Base-by-base conservation (phyloP, 2,797 vertebrate species). In the Orientallactaga sibirica region DNA sequence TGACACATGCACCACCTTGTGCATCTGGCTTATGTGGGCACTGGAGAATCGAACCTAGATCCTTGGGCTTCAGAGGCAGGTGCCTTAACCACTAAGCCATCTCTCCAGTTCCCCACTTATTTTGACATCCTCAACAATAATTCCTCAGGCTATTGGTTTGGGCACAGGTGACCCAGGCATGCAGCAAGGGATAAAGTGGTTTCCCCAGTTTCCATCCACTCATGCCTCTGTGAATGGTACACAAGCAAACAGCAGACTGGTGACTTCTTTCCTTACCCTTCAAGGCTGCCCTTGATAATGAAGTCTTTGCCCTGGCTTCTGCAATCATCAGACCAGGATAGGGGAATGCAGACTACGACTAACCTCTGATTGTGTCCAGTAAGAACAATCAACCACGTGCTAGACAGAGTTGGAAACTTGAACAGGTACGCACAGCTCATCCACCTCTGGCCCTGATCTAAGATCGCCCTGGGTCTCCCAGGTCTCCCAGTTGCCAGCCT, bases 251-350 rank as follows among this genome's bases (percentile, higher is more conserved):
- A 29, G 52, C 76, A 20, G 6, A 4, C 74, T 43, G 58, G 18
- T 75, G 73, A 75, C 71, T 66, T 86, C 29, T 91, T 68, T 86
- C 29, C 92, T 68, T 48, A 64, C 16, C 41, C 68, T n/a, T 71
- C 8, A 2, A 67, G 67, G 55, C 41, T 83, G 58, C 48, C 25
- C 37, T 88, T 14, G 29, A 70, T 83, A 75, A 84, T 18, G 5
- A 1, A 76, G 43, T 61, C 73, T 92, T 27, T 83, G 12, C 88
- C 91, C 73, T 67, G 62, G 80, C 74, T 88, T 78, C 83, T 91
- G 61, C 81, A 92, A 14, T 64, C 76, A 48, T 90, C 81, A 70
- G 67, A 33, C 55, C 33, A 81, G 22, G 82, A 61, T 89, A 78
- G 78, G 27, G n/a, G 12, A 81, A 55, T 66, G 61, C 62, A 55